Evolutionary conservation across 2,113 vertebrate species (phyloP).

Genomic region (Petrocephalus zakoni): DNA sequence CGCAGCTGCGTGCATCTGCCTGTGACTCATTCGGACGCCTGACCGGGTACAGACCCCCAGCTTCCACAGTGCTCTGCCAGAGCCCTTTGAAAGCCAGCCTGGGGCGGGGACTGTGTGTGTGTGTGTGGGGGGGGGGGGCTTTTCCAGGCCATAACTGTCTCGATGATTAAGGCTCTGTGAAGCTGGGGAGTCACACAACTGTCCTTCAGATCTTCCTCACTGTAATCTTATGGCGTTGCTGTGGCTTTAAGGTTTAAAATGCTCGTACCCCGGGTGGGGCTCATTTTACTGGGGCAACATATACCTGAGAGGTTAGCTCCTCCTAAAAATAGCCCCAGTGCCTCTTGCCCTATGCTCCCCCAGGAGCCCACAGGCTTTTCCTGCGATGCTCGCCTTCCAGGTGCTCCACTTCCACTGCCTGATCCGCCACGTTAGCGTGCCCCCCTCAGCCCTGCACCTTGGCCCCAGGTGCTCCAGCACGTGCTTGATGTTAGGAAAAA

Average conservation of each 20-base stretch:
- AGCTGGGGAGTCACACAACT: background rate
- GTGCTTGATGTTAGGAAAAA: slow-evolving; percentile 21
- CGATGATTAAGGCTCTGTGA: background rate
- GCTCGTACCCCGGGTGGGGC: background rate
- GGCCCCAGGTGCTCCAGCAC: slow-evolving; percentile 28
- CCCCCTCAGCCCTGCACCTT: slow-evolving; percentile 22
- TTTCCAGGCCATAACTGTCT: background rate
- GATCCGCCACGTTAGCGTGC: slow-evolving; percentile 4
- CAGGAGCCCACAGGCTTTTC: slow-evolving; percentile 53
- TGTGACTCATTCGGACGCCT: slow-evolving; percentile 35
- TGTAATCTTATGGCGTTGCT: background rate
- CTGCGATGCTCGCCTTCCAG: slow-evolving; percentile 42
- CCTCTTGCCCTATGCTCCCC: slow-evolving; percentile 46
- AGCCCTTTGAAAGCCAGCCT: background rate
- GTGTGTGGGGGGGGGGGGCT: background rate
- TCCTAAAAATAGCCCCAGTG: slow-evolving; percentile 59
- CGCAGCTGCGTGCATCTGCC: slow-evolving; percentile 53
- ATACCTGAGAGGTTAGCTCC: slow-evolving; percentile 45
- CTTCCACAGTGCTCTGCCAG: background rate
- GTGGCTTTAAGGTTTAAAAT: background rate
- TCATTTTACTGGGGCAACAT: slow-evolving; percentile 8
- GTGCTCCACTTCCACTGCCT: slow-evolving; percentile 54
- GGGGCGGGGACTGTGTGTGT: background rate
- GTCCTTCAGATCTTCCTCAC: background rate
- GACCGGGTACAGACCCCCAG: slow-evolving; percentile 32